phyloP scores from a whole-genome alignment of 2,113 vertebrate genomes.

The Barbus barbus region DNA sequence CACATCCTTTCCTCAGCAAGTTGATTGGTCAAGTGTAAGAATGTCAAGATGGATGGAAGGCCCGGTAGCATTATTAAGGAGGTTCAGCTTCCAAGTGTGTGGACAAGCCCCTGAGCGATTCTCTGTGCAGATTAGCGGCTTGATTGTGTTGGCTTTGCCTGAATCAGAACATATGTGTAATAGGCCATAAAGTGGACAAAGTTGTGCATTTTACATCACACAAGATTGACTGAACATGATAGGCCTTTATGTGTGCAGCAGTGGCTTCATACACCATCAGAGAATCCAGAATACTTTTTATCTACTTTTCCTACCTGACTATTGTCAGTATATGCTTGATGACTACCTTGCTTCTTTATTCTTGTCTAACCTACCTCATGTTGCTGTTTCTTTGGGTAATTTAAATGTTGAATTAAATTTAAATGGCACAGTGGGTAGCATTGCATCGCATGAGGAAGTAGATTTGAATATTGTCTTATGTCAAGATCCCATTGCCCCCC shows the following conservation, averaged over 20 bases:
- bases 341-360: no score
- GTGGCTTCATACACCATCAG: neutral
- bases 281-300: neutral
- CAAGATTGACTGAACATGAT: neutral
- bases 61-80: neutral
- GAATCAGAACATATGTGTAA: conserved; percentile 40
- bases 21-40: neutral
- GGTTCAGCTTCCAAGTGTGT: neutral
- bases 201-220: neutral
- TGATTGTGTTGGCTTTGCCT: conserved; percentile 42
- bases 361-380: no score
- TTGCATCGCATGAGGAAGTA: no score
- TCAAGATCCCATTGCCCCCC: no score
- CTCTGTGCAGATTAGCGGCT: conserved; percentile 35
- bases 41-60: neutral
- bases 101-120: conserved; percentile 3
- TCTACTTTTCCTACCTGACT: neutral
- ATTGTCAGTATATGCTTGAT: neutral
- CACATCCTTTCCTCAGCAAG: neutral
- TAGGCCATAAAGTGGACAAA: neutral
- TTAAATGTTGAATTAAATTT: no score
- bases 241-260: neutral
- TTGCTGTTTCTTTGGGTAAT: no score
- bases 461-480: no score
- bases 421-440: no score